These are phyloP conservation scores for Agriopis marginaria DNA, from an alignment of 2,888 invertebrate species.

Conservation along the genomic window DNA sequence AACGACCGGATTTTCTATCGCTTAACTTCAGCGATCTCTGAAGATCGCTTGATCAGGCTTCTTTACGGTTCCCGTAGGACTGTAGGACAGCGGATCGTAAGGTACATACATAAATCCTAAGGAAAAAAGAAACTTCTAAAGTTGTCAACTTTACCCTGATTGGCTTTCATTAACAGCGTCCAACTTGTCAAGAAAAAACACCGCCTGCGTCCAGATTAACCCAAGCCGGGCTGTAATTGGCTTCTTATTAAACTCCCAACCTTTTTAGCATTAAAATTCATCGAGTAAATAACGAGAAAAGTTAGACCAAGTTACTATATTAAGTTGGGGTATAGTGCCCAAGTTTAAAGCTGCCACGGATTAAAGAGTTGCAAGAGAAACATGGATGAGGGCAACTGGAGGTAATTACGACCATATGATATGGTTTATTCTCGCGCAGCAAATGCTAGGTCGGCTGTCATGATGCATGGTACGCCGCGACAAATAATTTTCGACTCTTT, in stretches of 20 bases:
- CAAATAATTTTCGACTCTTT: too few relatives aligned
- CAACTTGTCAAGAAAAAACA: slow-evolving; percentile 16
- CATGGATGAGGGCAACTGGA: background rate
- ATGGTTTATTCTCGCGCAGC: too few relatives aligned
- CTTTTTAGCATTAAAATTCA: slow-evolving; percentile 56
- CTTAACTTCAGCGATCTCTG: too few relatives aligned
- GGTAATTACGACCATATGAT: too few relatives aligned
- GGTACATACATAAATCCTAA: background rate
- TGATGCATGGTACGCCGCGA: too few relatives aligned
- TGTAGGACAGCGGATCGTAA: too few relatives aligned
- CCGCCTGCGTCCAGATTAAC: slow-evolving; percentile 22
- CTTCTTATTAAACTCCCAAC: slow-evolving; percentile 42
- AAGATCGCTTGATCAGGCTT: too few relatives aligned
- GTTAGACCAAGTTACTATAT: slow-evolving; percentile 41
- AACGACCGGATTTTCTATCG: too few relatives aligned
- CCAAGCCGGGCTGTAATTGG: slow-evolving; percentile 42
- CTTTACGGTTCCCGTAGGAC: too few relatives aligned
- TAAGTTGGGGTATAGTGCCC: slow-evolving; percentile 15
- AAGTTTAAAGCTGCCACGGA: slow-evolving; percentile 9
- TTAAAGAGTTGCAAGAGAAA: slow-evolving; percentile 6
- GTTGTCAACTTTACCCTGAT: background rate
- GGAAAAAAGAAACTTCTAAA: background rate
- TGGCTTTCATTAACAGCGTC: slow-evolving; percentile 10
- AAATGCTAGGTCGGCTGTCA: too few relatives aligned
- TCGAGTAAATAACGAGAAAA: slow-evolving; percentile 53